Evolutionary conservation across 2,797 vertebrate genomes (phyloP).

Genomic region (Melanotaenia parkinsoni): DNA sequence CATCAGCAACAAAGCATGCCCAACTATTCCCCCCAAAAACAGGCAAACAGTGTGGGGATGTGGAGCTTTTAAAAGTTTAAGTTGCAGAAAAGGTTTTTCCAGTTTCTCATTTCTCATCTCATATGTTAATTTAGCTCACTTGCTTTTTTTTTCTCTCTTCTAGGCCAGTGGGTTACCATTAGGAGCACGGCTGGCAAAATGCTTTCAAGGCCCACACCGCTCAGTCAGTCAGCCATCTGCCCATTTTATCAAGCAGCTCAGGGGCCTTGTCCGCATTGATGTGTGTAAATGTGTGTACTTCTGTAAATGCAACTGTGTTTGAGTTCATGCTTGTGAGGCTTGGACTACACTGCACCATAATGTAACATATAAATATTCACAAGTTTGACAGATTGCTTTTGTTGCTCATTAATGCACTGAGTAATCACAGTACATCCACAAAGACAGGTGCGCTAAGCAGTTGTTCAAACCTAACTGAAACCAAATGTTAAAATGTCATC

Average conservation of each 20-base stretch:
- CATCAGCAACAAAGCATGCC: constrained; percentile 4
- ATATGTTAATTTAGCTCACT: constrained; percentile 47
- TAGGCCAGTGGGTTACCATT: constrained; percentile 67
- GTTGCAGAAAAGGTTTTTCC: constrained; percentile 12
- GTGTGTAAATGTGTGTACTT: constrained; percentile 24
- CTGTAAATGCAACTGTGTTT: constrained; percentile 33
- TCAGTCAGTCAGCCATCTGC: constrained; percentile 79
- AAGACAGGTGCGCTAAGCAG: constrained; percentile 52
- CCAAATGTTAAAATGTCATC: constrained; percentile 14
- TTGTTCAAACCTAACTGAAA: constrained; percentile 36
- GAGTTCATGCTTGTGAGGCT: constrained; percentile 10
- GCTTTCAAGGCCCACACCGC: constrained; percentile 65
- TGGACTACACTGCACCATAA: constrained; percentile 24
- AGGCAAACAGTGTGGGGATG: constrained; percentile 1
- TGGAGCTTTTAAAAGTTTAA: constrained; percentile 10
- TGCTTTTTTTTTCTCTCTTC: constrained; percentile 16
- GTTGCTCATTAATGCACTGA: constrained; percentile 60
- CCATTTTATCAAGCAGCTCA: constrained; percentile 74
- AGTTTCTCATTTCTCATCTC: constrained; percentile 30
- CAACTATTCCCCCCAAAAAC: not conserved
- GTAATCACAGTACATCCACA: constrained; percentile 49
- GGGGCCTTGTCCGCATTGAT: constrained; percentile 35
- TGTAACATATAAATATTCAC: constrained; percentile 63
- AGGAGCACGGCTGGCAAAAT: constrained; percentile 67
- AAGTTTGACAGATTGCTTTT: constrained; percentile 70